A percentile compares a stretch with the other conserved stretches of the same genome.
Evolutionary conservation across 2,797 vertebrate species (phyloP).

Genomic region (Loriculus beryllinus): DNA sequence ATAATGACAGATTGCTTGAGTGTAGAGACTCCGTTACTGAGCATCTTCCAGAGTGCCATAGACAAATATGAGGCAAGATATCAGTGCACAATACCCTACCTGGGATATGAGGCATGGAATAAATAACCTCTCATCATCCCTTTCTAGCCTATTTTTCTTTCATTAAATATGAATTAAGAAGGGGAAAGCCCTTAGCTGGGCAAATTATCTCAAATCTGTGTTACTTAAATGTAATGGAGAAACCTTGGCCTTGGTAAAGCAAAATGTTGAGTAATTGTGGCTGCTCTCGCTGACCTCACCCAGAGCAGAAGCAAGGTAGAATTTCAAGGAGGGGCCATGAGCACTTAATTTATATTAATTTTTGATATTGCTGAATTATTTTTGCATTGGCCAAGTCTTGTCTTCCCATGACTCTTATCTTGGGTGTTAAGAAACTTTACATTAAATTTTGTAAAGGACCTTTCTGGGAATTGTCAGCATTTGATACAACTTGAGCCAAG

Average conservation of each 20-base stretch:
- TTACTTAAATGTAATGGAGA: background rate
- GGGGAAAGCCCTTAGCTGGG: background rate
- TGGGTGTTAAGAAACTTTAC: background rate
- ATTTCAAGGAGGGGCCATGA: background rate
- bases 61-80: background rate
- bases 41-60: background rate
- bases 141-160: background rate
- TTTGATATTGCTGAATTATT: background rate
- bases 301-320: background rate
- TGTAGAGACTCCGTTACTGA: background rate
- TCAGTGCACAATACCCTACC: background rate
- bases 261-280: background rate
- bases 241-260: background rate
- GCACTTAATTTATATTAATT: background rate
- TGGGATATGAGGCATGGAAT: background rate
- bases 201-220: background rate
- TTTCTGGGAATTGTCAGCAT: background rate
- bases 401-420: background rate
- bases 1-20: background rate
- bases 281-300: background rate
- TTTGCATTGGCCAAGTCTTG: rapidly evolving
- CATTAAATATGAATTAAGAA: background rate
- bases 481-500: background rate
- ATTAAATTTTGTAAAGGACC: background rate
- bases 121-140: background rate